Percentiles rank a stretch among this genome's conserved stretches.
Evolutionary conservation across 1,140 invertebrate species (phyloP).

Genomic region (Drosophila guanche): DNA sequence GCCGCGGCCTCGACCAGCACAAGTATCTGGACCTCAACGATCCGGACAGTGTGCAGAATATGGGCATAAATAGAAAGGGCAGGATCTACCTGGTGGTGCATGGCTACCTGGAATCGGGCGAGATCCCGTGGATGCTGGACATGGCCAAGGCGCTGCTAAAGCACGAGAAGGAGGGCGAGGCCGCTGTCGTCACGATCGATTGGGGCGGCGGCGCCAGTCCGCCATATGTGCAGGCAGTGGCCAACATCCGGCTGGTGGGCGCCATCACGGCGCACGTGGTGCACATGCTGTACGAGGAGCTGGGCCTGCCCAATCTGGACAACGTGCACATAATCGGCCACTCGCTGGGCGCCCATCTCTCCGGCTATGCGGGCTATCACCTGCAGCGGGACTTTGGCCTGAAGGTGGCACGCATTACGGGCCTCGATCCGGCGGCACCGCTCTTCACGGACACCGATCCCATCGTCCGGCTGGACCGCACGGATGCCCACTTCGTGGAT

Average conservation of each 20-base stretch:
- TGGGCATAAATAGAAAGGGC: slow-evolving; percentile 86
- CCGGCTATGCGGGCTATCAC: slow-evolving; percentile 91
- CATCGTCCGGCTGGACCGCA: slow-evolving; percentile 92
- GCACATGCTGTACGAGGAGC: slow-evolving; percentile 85
- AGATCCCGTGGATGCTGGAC: slow-evolving; percentile 86
- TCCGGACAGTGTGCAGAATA: slow-evolving; percentile 85
- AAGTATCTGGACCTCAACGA: slow-evolving; percentile 87
- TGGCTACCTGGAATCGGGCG: slow-evolving; percentile 93
- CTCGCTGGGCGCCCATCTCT: slow-evolving; percentile 93
- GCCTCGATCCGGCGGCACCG: slow-evolving; percentile 95
- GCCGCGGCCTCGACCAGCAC: slow-evolving; percentile 84
- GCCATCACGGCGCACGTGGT: slow-evolving; percentile 91
- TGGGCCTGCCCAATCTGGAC: slow-evolving; percentile 85
- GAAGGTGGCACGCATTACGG: slow-evolving; percentile 88
- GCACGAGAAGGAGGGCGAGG: slow-evolving; percentile 87
- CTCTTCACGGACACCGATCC: slow-evolving; percentile 93
- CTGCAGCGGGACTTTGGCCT: slow-evolving; percentile 87
- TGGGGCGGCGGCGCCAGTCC: slow-evolving; percentile 93
- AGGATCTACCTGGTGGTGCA: slow-evolving; percentile 91
- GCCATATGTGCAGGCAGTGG: slow-evolving; percentile 95
- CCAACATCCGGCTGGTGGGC: slow-evolving; percentile 94
- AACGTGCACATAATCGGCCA: slow-evolving; percentile 95
- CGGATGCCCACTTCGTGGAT: slow-evolving; percentile 93
- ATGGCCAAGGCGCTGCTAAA: slow-evolving; percentile 86
- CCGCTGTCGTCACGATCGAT: slow-evolving; percentile 91